These are phyloP conservation scores for Chiridota heheva DNA, from an alignment of 35 echinoderm and acorn worm genomes.

Conservation along the genomic window DNA sequence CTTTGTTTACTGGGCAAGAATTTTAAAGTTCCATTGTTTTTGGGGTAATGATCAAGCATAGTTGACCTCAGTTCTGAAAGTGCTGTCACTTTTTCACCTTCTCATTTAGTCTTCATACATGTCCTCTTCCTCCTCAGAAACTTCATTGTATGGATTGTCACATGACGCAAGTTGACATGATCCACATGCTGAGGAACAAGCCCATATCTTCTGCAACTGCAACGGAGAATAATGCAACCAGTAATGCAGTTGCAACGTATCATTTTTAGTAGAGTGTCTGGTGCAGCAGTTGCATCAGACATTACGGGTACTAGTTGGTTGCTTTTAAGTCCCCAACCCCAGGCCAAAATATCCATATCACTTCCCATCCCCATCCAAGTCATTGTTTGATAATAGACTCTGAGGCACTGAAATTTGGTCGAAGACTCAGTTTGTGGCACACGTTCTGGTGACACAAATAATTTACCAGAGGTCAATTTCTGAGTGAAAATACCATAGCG, in stretches of 20 bases:
- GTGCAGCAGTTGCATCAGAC: neutral
- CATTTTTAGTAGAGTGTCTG: slow-evolving; percentile 6
- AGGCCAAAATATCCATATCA: slow-evolving; percentile 14
- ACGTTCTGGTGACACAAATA: slow-evolving; percentile 41
- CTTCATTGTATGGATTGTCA: neutral
- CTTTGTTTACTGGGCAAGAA: no score
- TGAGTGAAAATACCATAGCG: neutral
- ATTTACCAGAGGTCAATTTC: slow-evolving; percentile 23
- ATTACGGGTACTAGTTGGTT: neutral
- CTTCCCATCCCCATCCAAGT: neutral
- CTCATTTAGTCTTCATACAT: neutral
- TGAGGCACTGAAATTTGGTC: slow-evolving; percentile 19
- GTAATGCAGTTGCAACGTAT: slow-evolving; percentile 35
- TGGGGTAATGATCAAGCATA: no score
- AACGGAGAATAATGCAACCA: slow-evolving; percentile 5
- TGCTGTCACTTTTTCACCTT: no score
- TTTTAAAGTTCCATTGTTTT: no score
- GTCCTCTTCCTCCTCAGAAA: neutral
- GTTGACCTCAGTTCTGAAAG: no score
- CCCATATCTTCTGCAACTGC: slow-evolving; percentile 22
- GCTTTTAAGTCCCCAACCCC: slow-evolving; percentile 16
- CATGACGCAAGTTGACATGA: neutral
- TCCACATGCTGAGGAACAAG: slow-evolving; percentile 39
- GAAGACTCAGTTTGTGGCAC: slow-evolving; percentile 28
- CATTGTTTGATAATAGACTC: slow-evolving; percentile 35